Base-by-base conservation (phyloP, 2,888 invertebrate species). In the Agrotis ipsilon region DNA sequence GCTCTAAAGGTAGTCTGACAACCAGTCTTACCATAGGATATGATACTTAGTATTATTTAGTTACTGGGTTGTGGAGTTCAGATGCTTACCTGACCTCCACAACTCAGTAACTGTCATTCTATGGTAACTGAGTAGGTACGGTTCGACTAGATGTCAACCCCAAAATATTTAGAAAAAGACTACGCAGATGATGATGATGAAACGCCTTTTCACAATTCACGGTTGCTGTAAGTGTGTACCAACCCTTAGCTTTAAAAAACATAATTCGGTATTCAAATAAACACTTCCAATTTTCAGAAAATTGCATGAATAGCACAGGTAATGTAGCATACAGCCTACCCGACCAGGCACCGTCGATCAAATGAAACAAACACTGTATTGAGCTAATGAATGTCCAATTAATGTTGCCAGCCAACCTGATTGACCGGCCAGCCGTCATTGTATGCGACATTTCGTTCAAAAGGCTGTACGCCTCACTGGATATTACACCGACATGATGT, bases 351-450 rank as follows among this genome's bases (percentile, higher is more conserved):
- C 32, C 21, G 39, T n/a, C 55, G 62, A 59, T 73, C 59, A 59
- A 72, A 70, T 61, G 67, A 72, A 55, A 75, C 75, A 72, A 72
- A 73, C 80, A 82, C 60, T 61, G 82, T 49, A 72, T 77, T 68
- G 65, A 68, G 68, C 59, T 78, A 83, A 83, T 82, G 77, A 72
- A 83, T 80, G 83, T 72, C 80, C 85, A 84, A 83, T 83, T 82
- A 83, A 66, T 62, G 75, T 71, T 60, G 80, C 60, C 69, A 72
- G 65, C 52, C 49, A 52, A 43, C 81, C 46, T 64, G 52, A 68
- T 78, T 78, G 82, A 51, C 54, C 24, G 61, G 21, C 57, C 32
- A 48, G 65, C 68, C 77, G 58, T 61, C 65, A 59, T 68, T 69
- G 70, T 61, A 62, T 80, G 83, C 81, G 68, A 67, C 72, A 69